Conservation (phyloP, 2,888 invertebrate species). For the Brachypterus glaber region DNA sequence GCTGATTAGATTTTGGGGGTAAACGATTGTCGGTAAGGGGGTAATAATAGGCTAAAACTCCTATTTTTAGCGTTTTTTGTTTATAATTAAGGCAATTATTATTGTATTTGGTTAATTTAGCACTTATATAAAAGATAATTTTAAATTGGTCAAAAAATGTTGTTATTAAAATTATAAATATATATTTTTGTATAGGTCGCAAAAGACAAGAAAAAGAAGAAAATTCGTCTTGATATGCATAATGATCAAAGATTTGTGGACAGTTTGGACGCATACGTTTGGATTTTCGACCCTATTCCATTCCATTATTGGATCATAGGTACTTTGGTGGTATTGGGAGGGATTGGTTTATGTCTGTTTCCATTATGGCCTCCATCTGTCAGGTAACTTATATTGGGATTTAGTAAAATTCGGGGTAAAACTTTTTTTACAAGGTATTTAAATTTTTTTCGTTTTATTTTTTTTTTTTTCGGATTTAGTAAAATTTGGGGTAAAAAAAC, state of each 20-base stretch:
- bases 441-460: constrained; percentile 1
- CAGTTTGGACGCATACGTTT: constrained; percentile 90
- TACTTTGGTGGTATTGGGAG: constrained; percentile 79
- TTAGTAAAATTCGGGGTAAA: not conserved
- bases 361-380: constrained; percentile 98
- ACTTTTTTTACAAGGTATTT: constrained; percentile 3
- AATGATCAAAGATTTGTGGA: constrained; percentile 90
- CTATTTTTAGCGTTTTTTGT: too few relatives aligned
- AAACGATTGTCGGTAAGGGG: too few relatives aligned
- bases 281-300: constrained; percentile 96
- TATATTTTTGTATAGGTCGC: too few relatives aligned
- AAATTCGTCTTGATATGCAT: constrained; percentile 96
- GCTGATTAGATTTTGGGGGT: too few relatives aligned
- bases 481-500: not conserved
- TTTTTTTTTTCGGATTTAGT: constrained; percentile 5
- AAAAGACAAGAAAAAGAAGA: constrained; percentile 69
- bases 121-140: too few relatives aligned
- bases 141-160: too few relatives aligned
- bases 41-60: too few relatives aligned
- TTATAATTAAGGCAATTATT: too few relatives aligned
- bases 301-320: constrained; percentile 92
- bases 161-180: too few relatives aligned
- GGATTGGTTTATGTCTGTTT: constrained; percentile 93
- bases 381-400: too few relatives aligned
- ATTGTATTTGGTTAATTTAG: too few relatives aligned